Percentiles rank a stretch among this genome's conserved stretches.
These are phyloP conservation scores for Andricus grossulariae DNA, from an alignment of 1,140 invertebrate genomes.

Conservation along the genomic window DNA sequence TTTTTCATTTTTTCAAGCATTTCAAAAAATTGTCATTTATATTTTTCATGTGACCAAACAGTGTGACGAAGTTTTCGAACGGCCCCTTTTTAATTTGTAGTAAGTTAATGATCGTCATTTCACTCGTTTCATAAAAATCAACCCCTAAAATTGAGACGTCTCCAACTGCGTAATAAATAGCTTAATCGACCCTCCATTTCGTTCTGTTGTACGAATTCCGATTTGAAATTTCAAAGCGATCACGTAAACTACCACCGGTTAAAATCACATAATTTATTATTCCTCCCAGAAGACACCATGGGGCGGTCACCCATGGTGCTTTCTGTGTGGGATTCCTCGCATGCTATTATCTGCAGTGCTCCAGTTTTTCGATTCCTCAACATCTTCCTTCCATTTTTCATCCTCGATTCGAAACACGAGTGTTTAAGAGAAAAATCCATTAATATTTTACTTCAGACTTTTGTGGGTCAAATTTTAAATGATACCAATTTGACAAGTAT, in stretches of 20 bases:
- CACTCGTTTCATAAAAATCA: not conserved
- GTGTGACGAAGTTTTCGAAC: too few species aligned
- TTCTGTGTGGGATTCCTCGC: conserved; percentile 2
- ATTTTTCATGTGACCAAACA: too few species aligned
- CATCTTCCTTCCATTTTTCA: conserved; percentile 1
- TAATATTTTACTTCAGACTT: too few species aligned
- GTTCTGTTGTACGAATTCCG: not conserved
- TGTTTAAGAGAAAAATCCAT: not conserved
- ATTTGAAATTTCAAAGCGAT: conserved; percentile 1
- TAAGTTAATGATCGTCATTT: not conserved
- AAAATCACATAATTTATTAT: conserved; percentile 44
- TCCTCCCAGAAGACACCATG: conserved; percentile 1
- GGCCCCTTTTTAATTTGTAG: too few species aligned
- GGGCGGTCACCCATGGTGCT: not conserved
- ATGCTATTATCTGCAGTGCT: not conserved
- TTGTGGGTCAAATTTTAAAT: too few species aligned
- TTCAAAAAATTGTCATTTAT: too few species aligned
- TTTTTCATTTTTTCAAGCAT: too few species aligned
- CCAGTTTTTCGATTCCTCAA: conserved; percentile 15
- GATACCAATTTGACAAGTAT: too few species aligned
- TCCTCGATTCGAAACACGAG: not conserved
- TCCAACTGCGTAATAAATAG: conserved; percentile 38
- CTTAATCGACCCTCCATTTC: not conserved
- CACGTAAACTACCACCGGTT: conserved; percentile 35
- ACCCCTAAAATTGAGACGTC: conserved; percentile 24